Evolutionary conservation across 2,888 invertebrate species (phyloP), one percentile per base, ranked within the genome.

Genomic region (Lypha dubia): DNA sequence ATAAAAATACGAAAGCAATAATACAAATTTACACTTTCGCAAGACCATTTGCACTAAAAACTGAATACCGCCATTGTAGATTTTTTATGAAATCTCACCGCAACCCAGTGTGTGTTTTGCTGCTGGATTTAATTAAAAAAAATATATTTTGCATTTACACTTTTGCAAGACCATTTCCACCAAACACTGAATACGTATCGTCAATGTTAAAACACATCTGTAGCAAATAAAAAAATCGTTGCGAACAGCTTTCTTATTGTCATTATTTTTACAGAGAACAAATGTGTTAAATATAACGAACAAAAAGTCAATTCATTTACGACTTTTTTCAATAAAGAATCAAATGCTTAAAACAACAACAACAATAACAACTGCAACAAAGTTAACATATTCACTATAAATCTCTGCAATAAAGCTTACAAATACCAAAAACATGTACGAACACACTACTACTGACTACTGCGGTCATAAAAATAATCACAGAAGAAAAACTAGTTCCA

Each of bases 401-500:
- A 75, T 65, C 32, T 22, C 13, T 20, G 65, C 56, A 44, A 15
- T 41, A 38, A n/a, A 65, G 53, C 20, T 13, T 4, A 35, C 71
- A 56, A 53, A 68, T 28, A 32, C 35, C 51, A 71, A 15, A 4
- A 38, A 20, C 60, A 53, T 65, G 53, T 71, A 65, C 51, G 28
- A 65, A 73, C 22, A 67, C n/a, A n/a, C n/a, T n/a, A n/a, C n/a
- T n/a, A n/a, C 13, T 71, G 3, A 9, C n/a, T n/a, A 62, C 15
- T 70, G 1, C 22, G 20, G 20, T n/a, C 24, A 28, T 3, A 67
- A 22, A 28, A 22, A 46, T 24, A 76, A 62, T 11, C 17, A 60
- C 49, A 53, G 62, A 24, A 71, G 65, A 60, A 76, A 81, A 89
- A 89, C 90, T 88, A 88, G 90, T 90, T 90, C 89, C 90, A 88